Percentiles rank a stretch among this genome's conserved stretches.
Evolutionary conservation across 2,888 invertebrate genomes (phyloP).

Genomic region (Calameuta filiformis): DNA sequence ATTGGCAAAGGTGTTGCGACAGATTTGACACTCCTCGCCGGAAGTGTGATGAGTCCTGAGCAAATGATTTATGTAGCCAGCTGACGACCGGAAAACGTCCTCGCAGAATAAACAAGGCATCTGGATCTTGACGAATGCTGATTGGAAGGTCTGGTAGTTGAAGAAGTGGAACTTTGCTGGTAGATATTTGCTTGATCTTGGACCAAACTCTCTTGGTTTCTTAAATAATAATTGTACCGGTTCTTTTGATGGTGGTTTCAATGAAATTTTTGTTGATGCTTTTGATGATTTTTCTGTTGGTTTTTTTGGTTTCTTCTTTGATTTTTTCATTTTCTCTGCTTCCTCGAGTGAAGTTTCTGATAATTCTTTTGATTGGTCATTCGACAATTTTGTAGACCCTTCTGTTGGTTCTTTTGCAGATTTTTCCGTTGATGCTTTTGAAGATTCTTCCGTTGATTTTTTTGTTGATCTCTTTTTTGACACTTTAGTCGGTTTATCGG

Average conservation of each 20-base stretch:
- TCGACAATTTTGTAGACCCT: too few species aligned
- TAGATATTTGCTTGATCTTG: not conserved
- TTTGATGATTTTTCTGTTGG: not conserved
- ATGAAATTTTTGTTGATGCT: too few species aligned
- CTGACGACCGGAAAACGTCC: not conserved
- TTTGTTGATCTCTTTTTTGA: not conserved
- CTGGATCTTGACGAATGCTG: not conserved
- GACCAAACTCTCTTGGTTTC: not conserved
- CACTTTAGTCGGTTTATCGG: not conserved
- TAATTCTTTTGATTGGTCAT: too few species aligned
- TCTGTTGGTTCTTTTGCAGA: too few species aligned
- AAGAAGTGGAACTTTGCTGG: not conserved
- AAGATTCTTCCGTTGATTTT: not conserved
- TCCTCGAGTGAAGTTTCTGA: not conserved
- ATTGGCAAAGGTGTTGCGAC: slow-evolving; percentile 33
- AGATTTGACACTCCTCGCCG: slow-evolving; percentile 40
- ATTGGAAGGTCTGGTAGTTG: not conserved
- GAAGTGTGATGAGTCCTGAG: slow-evolving; percentile 30
- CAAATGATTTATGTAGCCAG: slow-evolving; percentile 27
- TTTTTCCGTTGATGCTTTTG: too few species aligned
- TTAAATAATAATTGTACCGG: not conserved
- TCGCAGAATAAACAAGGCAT: not conserved
- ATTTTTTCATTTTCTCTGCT: not conserved
- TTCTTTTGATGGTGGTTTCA: too few species aligned
- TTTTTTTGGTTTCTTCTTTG: not conserved